phyloP scores from a whole-genome alignment of 2,113 vertebrate species.

The Oenanthe melanoleuca region DNA sequence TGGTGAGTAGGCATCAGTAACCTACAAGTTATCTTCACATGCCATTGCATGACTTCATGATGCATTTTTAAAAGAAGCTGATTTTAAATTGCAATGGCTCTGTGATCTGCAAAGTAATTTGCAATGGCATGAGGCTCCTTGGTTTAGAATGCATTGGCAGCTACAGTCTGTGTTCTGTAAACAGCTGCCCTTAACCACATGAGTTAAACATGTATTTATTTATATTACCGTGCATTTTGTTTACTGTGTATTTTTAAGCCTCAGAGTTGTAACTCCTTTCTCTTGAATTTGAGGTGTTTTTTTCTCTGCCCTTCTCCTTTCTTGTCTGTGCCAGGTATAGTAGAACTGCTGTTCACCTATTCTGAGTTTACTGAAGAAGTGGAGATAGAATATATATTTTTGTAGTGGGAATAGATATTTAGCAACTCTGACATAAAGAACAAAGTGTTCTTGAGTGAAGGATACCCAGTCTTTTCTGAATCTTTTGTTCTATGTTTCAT shows the following conservation, averaged over 20 bases:
- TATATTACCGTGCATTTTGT: neutral
- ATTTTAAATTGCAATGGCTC: neutral
- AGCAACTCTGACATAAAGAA: accelerated
- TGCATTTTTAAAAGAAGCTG: neutral
- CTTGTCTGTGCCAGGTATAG: neutral
- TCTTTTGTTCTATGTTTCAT: neutral
- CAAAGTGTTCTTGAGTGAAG: neutral
- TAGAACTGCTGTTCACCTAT: neutral
- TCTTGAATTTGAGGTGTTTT: neutral
- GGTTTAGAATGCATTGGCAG: neutral
- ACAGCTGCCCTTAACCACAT: neutral
- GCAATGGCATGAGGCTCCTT: neutral
- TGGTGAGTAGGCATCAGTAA: neutral
- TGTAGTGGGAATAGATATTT: neutral
- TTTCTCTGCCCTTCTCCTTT: neutral
- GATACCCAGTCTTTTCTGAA: neutral
- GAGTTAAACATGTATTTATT: neutral
- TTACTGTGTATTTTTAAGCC: neutral
- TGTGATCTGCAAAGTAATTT: neutral
- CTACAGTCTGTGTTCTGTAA: neutral
- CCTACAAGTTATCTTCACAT: neutral
- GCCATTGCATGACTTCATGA: neutral
- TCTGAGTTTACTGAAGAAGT: neutral
- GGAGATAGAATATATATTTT: neutral
- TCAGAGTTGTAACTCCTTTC: neutral